These are phyloP conservation scores for Umimayanthus kanabou DNA, from an alignment of 92 coral and sea anemone genomes.

Conservation along the genomic window DNA sequence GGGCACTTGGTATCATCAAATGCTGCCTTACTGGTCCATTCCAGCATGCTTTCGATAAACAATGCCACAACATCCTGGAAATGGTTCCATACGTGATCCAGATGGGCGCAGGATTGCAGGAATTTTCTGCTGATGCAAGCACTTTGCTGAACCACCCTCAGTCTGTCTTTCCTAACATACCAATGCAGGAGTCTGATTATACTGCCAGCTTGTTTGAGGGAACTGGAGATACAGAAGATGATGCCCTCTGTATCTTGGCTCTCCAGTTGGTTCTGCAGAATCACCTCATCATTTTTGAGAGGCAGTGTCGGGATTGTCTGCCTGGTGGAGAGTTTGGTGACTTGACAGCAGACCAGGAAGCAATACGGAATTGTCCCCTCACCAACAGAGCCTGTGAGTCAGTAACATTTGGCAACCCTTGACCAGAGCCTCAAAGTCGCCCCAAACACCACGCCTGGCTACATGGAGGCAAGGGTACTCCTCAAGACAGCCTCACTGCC, in stretches of 20 bases:
- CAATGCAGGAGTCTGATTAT: slow-evolving; percentile 18
- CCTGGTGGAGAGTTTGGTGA: slow-evolving; percentile 14
- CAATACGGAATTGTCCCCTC: slow-evolving; percentile 18
- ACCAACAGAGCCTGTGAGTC: slow-evolving; percentile 22
- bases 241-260: slow-evolving; percentile 24
- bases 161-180: slow-evolving; percentile 12
- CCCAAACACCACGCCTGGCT: slow-evolving; percentile 15
- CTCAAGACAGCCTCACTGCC: slow-evolving; percentile 2
- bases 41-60: slow-evolving; percentile 9
- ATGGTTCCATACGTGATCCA: slow-evolving; percentile 3
- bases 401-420: slow-evolving; percentile 7
- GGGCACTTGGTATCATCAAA: slow-evolving; percentile 17
- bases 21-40: not conserved
- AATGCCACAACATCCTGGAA: not conserved
- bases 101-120: slow-evolving; percentile 1
- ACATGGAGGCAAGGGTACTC: slow-evolving; percentile 18
- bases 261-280: slow-evolving; percentile 23
- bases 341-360: not conserved
- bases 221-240: slow-evolving; percentile 27
- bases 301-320: not conserved
- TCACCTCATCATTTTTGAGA: slow-evolving; percentile 15
- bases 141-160: not conserved
- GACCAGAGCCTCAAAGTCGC: slow-evolving; percentile 10
- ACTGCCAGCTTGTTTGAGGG: slow-evolving; percentile 25
- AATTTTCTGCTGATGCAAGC: not conserved